Evolutionary conservation across 2,113 vertebrate genomes (phyloP).

Genomic region (Tetrao urogallus): DNA sequence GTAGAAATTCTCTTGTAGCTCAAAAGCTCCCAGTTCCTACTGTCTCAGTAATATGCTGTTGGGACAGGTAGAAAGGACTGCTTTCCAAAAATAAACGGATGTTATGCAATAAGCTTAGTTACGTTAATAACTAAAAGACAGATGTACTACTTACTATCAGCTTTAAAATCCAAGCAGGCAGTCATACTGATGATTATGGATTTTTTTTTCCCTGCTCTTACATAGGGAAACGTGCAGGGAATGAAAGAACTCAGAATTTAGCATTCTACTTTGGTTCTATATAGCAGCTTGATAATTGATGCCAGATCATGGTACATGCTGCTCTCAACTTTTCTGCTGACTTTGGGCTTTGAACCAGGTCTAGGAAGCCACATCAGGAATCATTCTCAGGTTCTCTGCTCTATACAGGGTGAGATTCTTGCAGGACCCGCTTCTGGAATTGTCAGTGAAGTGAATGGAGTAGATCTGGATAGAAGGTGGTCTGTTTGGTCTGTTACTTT

Average conservation of each 20-base stretch:
- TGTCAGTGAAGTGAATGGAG: not conserved
- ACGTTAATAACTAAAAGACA: not conserved
- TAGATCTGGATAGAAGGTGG: not conserved
- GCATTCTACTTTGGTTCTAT: not conserved
- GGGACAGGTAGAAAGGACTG: conserved; percentile 26
- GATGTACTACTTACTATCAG: conserved; percentile 30
- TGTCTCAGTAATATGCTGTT: conserved; percentile 1
- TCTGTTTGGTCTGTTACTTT: not conserved
- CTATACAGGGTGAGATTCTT: not conserved
- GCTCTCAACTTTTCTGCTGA: not conserved
- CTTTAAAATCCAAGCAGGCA: conserved; percentile 16
- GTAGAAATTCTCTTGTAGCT: not conserved
- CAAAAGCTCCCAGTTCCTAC: not conserved
- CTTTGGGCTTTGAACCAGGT: not conserved
- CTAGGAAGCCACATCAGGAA: not conserved
- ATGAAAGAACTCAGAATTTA: not conserved
- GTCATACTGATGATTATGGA: not conserved
- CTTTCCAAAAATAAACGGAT: conserved; percentile 37
- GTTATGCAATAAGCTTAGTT: conserved; percentile 51
- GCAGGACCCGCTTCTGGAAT: not conserved
- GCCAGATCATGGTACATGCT: not conserved
- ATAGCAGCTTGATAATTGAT: not conserved
- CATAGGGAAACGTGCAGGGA: not conserved
- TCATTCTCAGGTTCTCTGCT: not conserved
- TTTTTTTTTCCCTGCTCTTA: not conserved